Conservation (phyloP, 1,140 invertebrate genomes). For the Pectinophora gossypiella region DNA sequence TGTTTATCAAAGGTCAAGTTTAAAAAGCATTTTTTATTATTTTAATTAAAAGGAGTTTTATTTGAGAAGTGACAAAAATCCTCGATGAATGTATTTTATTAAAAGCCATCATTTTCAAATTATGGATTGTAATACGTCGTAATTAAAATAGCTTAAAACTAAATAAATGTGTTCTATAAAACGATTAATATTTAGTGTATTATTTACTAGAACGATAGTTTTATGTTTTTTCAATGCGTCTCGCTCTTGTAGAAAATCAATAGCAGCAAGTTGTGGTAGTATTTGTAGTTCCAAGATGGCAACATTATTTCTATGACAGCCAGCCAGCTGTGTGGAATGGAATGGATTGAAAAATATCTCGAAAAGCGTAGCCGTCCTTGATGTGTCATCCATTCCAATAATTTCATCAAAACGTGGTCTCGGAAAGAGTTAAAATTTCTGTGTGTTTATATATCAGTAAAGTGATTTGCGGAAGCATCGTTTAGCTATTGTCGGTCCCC, state of each 20-base stretch:
- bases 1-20: too few species aligned
- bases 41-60: too few species aligned
- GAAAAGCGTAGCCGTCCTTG: slow-evolving; percentile 62
- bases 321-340: slow-evolving; percentile 64
- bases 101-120: too few species aligned
- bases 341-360: slow-evolving; percentile 65
- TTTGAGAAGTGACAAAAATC: too few species aligned
- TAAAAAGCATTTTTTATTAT: too few species aligned
- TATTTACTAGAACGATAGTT: too few species aligned
- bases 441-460: slow-evolving; percentile 14
- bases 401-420: slow-evolving; percentile 55
- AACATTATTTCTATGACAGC: slow-evolving; percentile 58
- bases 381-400: slow-evolving; percentile 68
- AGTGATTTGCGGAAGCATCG: not conserved
- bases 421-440: slow-evolving; percentile 25
- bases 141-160: too few species aligned
- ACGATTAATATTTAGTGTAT: too few species aligned
- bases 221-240: too few species aligned
- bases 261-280: slow-evolving; percentile 18
- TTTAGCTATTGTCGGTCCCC: slow-evolving; percentile 7
- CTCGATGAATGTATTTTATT: too few species aligned
- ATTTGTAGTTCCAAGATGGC: slow-evolving; percentile 28
- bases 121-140: too few species aligned
- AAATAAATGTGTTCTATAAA: too few species aligned
- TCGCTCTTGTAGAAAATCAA: not conserved